Percentiles rank a stretch among this genome's conserved stretches.
phyloP scores from a whole-genome alignment of 1,140 invertebrate genomes.

The Batillaria attramentaria region DNA sequence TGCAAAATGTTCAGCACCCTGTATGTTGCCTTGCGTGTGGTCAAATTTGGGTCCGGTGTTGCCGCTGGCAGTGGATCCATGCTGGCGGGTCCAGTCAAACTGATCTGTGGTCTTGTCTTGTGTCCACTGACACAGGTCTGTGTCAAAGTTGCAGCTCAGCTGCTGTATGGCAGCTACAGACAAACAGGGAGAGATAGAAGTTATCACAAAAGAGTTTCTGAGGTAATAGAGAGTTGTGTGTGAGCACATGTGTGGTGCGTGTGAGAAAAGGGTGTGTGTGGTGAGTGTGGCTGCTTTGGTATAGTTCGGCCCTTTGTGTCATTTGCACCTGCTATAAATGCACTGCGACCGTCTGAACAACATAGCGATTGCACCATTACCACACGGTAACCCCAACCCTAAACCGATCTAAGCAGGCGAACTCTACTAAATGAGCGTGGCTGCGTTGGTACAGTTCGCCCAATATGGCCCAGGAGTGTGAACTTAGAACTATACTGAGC shows the following conservation, averaged over 20 bases:
- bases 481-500: background rate
- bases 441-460: no score
- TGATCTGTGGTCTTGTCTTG: constrained; percentile 74
- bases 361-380: no score
- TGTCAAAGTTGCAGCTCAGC: constrained; percentile 81
- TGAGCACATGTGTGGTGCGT: background rate
- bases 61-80: constrained; percentile 51
- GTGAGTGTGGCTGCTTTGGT: no score
- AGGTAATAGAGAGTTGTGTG: background rate
- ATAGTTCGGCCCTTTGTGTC: no score
- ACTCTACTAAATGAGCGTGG: no score
- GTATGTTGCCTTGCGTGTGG: constrained; percentile 74
- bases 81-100: constrained; percentile 16
- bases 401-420: no score
- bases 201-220: background rate
- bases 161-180: background rate
- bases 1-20: constrained; percentile 3
- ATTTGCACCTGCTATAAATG: no score
- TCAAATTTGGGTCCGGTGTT: constrained; percentile 80
- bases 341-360: no score
- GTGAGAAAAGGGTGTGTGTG: background rate
- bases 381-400: no score
- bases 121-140: constrained; percentile 82
- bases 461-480: background rate
- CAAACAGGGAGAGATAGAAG: background rate